These are phyloP conservation scores for Chaetops frenatus DNA, from an alignment of 2,113 vertebrate genomes.

Conservation along the genomic window DNA sequence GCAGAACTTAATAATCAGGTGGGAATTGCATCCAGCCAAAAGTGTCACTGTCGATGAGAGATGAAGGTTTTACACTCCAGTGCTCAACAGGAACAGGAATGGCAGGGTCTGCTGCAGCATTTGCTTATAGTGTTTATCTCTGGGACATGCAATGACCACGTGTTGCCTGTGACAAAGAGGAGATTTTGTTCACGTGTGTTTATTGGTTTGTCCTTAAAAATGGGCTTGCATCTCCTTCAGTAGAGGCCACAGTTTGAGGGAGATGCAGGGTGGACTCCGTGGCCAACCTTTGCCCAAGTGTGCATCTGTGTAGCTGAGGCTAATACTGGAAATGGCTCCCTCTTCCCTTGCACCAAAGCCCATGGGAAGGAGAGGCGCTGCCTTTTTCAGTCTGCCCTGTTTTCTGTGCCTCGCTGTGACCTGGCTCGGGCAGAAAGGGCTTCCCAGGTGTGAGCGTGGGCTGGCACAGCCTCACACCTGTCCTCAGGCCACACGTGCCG, in stretches of 20 bases:
- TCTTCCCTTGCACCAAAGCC: not conserved
- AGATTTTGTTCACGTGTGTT: not conserved
- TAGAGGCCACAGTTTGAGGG: fast-evolving
- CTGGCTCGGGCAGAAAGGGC: not conserved
- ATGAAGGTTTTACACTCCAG: not conserved
- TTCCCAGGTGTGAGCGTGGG: not conserved
- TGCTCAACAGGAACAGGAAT: not conserved
- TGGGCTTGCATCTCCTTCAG: fast-evolving
- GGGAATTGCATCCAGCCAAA: not conserved
- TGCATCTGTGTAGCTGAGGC: not conserved
- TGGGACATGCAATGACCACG: not conserved
- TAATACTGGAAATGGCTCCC: not conserved
- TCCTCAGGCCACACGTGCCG: not conserved
- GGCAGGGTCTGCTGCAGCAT: not conserved
- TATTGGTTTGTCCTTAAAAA: not conserved
- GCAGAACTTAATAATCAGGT: not conserved
- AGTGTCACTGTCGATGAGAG: not conserved
- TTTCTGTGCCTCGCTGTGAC: not conserved
- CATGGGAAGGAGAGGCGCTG: not conserved
- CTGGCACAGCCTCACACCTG: not conserved
- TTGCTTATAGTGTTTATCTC: not conserved
- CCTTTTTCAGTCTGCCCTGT: fast-evolving
- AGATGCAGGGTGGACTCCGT: not conserved
- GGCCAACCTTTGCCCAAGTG: not conserved
- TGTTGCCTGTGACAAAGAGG: not conserved